These are phyloP conservation scores for Channallabes apus DNA, from an alignment of 2,797 vertebrate genomes.

Conservation along the genomic window DNA sequence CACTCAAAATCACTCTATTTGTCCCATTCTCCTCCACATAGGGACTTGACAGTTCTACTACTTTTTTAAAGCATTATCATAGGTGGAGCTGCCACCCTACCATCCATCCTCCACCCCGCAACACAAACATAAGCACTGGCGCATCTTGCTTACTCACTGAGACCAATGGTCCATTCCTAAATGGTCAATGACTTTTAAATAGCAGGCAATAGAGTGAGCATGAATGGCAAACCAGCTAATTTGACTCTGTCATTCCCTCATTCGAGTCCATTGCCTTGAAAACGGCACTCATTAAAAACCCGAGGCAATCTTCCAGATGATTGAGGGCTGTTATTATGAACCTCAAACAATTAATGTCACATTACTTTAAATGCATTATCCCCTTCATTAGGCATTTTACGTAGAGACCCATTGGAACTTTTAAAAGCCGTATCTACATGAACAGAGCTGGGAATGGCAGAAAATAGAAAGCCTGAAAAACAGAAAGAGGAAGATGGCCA, in stretches of 20 bases:
- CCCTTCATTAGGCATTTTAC: conserved; percentile 68
- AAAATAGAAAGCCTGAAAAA: conserved; percentile 37
- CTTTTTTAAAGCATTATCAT: conserved; percentile 55
- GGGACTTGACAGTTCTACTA: conserved; percentile 73
- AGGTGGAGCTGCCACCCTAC: conserved; percentile 48
- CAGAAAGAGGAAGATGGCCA: conserved; percentile 46
- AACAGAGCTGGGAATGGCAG: conserved; percentile 40
- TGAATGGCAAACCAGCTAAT: conserved; percentile 68
- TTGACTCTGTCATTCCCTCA: conserved; percentile 62
- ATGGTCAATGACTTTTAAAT: conserved; percentile 69
- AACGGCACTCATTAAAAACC: conserved; percentile 62
- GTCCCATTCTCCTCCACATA: conserved; percentile 62
- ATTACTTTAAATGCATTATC: conserved; percentile 68
- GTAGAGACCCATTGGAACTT: conserved; percentile 60
- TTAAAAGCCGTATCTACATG: conserved; percentile 64
- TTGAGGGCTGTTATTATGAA: conserved; percentile 68
- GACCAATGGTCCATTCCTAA: conserved; percentile 59
- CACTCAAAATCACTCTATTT: conserved; percentile 58
- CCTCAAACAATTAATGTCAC: conserved; percentile 71
- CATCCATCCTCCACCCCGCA: conserved; percentile 54
- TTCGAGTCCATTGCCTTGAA: conserved; percentile 64
- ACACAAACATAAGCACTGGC: conserved; percentile 58
- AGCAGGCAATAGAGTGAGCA: conserved; percentile 69
- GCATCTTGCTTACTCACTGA: conserved; percentile 53
- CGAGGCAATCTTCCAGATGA: conserved; percentile 66